phyloP scores from a whole-genome alignment of 2,888 invertebrate genomes.

The Ormyrus nitidulus region DNA sequence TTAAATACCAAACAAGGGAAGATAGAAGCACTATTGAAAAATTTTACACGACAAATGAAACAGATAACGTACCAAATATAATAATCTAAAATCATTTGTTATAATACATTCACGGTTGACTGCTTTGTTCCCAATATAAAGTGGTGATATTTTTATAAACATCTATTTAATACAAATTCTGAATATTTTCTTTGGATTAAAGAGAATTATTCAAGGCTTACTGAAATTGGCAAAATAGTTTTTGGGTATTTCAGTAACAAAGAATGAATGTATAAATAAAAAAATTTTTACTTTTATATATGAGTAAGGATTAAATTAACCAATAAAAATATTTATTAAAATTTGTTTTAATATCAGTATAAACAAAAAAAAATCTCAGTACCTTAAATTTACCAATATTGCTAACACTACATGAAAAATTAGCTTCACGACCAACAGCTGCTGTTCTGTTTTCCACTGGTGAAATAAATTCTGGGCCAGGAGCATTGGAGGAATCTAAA shows the following conservation, averaged over 20 bases:
- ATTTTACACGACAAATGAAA: too few species aligned
- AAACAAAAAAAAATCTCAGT: constrained; percentile 44
- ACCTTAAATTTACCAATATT: constrained; percentile 74
- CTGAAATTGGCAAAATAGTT: background rate
- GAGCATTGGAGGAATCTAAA: constrained; percentile 66
- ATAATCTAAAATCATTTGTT: too few species aligned
- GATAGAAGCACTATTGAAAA: too few species aligned
- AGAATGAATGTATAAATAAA: background rate
- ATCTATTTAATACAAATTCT: background rate
- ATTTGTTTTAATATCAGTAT: too few species aligned
- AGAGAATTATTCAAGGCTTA: background rate
- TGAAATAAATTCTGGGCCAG: constrained; percentile 69
- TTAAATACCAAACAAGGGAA: too few species aligned
- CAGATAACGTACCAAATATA: too few species aligned
- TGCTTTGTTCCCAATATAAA: too few species aligned
- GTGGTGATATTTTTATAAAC: too few species aligned
- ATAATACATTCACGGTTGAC: too few species aligned
- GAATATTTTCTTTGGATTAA: background rate
- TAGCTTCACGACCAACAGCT: constrained; percentile 71
- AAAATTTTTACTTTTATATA: background rate
- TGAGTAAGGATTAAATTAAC: background rate
- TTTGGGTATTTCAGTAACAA: background rate
- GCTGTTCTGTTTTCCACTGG: constrained; percentile 73
- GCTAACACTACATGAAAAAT: constrained; percentile 72
- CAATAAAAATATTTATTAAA: background rate